These are phyloP conservation scores for Loxodonta africana DNA, from an alignment of 2,113 vertebrate genomes.

Conservation along the genomic window DNA sequence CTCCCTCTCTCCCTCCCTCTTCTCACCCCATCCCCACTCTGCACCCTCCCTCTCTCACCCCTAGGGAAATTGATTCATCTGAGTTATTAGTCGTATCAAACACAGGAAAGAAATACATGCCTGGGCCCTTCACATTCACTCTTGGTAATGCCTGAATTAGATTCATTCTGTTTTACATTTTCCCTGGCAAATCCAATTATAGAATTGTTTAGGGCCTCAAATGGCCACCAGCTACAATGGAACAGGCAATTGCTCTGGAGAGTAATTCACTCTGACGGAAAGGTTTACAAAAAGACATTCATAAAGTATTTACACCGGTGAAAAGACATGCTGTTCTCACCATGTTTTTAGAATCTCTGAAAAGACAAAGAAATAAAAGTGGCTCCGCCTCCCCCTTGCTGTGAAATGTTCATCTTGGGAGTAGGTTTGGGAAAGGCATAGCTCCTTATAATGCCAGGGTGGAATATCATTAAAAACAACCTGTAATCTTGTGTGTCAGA, in stretches of 20 bases:
- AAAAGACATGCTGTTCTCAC: conserved; percentile 77
- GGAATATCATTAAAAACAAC: neutral
- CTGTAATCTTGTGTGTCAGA: rapidly evolving
- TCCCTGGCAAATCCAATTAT: conserved; percentile 78
- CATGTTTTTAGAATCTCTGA: conserved; percentile 72
- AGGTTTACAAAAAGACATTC: conserved; percentile 85
- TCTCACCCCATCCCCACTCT: neutral
- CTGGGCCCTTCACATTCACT: conserved; percentile 76
- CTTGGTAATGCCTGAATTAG: conserved; percentile 84
- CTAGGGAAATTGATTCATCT: conserved; percentile 82
- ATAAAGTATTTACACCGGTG: conserved; percentile 84
- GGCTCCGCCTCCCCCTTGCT: neutral
- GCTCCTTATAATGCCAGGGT: neutral
- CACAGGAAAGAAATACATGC: conserved; percentile 75
- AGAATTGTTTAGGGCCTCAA: conserved; percentile 81
- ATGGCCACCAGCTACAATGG: conserved; percentile 82
- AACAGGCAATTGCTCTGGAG: conserved; percentile 82
- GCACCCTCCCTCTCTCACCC: neutral
- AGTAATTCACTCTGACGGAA: conserved; percentile 85
- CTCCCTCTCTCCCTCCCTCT: neutral
- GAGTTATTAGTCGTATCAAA: conserved; percentile 81
- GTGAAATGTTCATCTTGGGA: neutral
- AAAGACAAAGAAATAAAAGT: conserved; percentile 56
- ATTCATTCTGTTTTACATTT: conserved; percentile 87
- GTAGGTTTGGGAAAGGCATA: neutral